phyloP scores from a whole-genome alignment of 2,113 vertebrate species.

The Silurus glanis region DNA sequence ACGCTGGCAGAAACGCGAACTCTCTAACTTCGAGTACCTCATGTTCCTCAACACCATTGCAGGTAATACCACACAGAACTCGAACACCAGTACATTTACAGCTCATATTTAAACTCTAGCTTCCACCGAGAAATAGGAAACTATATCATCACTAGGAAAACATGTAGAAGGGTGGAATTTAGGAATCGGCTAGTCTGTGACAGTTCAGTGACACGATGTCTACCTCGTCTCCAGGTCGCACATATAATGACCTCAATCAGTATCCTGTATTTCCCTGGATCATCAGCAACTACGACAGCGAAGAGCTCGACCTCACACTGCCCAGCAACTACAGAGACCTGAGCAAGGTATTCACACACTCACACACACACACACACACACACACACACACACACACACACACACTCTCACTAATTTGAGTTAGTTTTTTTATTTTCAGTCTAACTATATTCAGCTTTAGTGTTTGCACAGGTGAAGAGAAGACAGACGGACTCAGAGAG shows the following conservation, averaged over 20 bases:
- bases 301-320: conserved; percentile 92
- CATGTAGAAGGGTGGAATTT: neutral
- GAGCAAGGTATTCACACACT: conserved; percentile 83
- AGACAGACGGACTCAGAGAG: too few relatives aligned
- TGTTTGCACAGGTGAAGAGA: neutral
- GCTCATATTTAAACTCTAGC: neutral
- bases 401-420: neutral
- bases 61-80: conserved; percentile 4
- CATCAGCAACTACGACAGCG: conserved; percentile 96
- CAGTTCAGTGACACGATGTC: neutral
- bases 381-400: neutral
- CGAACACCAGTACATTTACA: neutral
- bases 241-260: conserved; percentile 95
- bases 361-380: conserved; percentile 20
- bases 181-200: neutral
- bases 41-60: conserved; percentile 49
- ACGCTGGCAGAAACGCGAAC: conserved; percentile 94
- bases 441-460: neutral
- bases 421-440: neutral
- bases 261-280: conserved; percentile 99
- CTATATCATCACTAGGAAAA: neutral
- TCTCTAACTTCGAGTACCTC: conserved; percentile 87
- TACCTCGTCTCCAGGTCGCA: conserved; percentile 77
- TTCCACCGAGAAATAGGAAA: neutral
- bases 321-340: conserved; percentile 99